These are phyloP conservation scores for Cremastobaeus sp. DNA, from an alignment of 2,888 invertebrate genomes.

Conservation along the genomic window DNA sequence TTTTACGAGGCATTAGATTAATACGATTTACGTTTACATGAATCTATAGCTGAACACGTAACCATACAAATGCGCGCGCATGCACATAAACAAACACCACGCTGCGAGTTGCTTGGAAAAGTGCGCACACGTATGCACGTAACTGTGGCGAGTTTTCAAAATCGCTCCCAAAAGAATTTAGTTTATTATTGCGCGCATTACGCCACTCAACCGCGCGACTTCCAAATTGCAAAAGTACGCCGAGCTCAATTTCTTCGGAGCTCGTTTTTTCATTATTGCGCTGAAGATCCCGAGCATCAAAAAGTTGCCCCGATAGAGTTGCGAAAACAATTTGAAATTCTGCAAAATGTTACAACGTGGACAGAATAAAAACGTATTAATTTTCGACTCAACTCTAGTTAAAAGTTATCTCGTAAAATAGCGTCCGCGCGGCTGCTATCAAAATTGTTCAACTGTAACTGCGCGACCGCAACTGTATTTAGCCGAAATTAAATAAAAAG, in stretches of 20 bases:
- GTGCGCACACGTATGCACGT: too few relatives aligned
- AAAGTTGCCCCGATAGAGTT: slow-evolving; percentile 42
- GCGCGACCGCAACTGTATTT: not conserved
- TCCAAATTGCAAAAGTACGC: slow-evolving; percentile 20
- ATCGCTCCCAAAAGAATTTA: slow-evolving; percentile 16
- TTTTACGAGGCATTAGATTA: too few relatives aligned
- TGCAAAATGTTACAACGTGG: slow-evolving; percentile 60
- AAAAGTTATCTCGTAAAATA: slow-evolving; percentile 31
- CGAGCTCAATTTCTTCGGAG: slow-evolving; percentile 33
- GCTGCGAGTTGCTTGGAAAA: too few relatives aligned
- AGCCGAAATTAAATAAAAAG: too few relatives aligned
- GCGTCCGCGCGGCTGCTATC: slow-evolving; percentile 22
- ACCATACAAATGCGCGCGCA: too few relatives aligned
- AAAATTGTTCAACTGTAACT: slow-evolving; percentile 21
- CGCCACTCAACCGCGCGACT: not conserved
- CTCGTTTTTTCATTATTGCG: slow-evolving; percentile 46
- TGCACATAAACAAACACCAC: too few relatives aligned
- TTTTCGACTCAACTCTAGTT: slow-evolving; percentile 20
- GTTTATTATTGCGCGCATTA: slow-evolving; percentile 25
- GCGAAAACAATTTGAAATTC: slow-evolving; percentile 57
- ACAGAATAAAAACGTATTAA: slow-evolving; percentile 58
- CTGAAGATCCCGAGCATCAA: slow-evolving; percentile 41
- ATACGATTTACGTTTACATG: too few relatives aligned
- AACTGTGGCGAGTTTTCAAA: too few relatives aligned
- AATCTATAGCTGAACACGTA: too few relatives aligned